Evolutionary conservation across 1,140 invertebrate species (phyloP), one percentile per base, ranked within the genome.

Genomic region (Leptinotarsa texana): DNA sequence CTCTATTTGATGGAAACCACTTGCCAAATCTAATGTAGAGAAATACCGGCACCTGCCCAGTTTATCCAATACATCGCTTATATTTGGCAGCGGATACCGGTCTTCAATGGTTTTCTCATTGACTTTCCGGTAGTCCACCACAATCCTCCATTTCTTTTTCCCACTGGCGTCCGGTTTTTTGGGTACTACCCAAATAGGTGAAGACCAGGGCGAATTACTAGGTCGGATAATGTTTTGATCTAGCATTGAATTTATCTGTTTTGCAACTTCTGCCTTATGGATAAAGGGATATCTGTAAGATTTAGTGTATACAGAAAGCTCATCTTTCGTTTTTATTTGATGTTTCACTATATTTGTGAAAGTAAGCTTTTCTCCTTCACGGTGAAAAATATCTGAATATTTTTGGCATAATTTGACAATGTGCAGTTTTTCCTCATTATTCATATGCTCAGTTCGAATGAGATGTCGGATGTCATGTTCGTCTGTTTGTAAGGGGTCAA

Each of bases 341-440:
- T 77, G 76, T 69, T 75, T 74, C n/a, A 77, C 67, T 74, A 62
- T 11, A 48, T 71, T 77, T 13, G 73, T 77, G 66, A 72, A 77
- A 6, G 66, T 74, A 21, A 77, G 62, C 18, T 3, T 13, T 15
- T 70, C 13, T 11, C 51, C 67, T 71, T 77, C 76, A 13, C 66
- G 27, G 70, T 74, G 63, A 67, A 77, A 69, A n/a, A 77, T 77
- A 22, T 73, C 61, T 15, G 62, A 69, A 24, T 69, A 73, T 67
- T 67, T 6, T 18, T 47, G 63, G 22, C 24, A 65, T 11, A 73
- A 33, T 68, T 67, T 33, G 8, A 21, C 3, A 5, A 67, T 13
- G n/a, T 63, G 48, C 18, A 13, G 17, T 61, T 63, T 63, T 73
- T 73, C 62, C 18, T 73, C 72, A 11, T n/a, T 22, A 67, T 73